Percentiles rank a stretch among this genome's conserved stretches.
Conservation (phyloP, 2,888 invertebrate species). For the Andrena hattorfiana region DNA sequence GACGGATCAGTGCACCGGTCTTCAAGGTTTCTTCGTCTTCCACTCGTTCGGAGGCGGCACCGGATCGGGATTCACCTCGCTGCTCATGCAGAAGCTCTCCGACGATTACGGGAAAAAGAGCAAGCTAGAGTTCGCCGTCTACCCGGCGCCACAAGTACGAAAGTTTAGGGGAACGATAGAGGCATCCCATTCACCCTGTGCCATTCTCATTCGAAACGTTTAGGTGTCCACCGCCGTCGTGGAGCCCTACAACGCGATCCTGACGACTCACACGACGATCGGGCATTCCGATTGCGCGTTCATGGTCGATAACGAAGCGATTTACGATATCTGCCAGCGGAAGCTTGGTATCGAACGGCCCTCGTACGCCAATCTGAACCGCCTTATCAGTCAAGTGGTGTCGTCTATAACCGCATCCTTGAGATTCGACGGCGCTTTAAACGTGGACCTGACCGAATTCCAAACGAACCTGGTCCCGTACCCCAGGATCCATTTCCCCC, state of each 20-base stretch:
- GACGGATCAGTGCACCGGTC: slow-evolving; percentile 94
- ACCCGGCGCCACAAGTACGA: slow-evolving; percentile 95
- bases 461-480: slow-evolving; percentile 93
- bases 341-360: slow-evolving; percentile 94
- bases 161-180: not conserved
- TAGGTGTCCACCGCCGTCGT: slow-evolving; percentile 96
- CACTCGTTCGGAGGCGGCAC: slow-evolving; percentile 97
- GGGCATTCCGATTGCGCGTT: slow-evolving; percentile 95
- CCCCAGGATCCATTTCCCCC: slow-evolving; percentile 88
- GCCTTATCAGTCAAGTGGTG: slow-evolving; percentile 91
- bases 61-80: slow-evolving; percentile 96
- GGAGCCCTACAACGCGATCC: slow-evolving; percentile 96
- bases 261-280: slow-evolving; percentile 96
- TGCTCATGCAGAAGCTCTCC: slow-evolving; percentile 96
- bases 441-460: slow-evolving; percentile 96
- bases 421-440: slow-evolving; percentile 89
- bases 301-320: slow-evolving; percentile 98
- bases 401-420: slow-evolving; percentile 87
- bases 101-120: slow-evolving; percentile 98
- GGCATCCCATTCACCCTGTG: not conserved
- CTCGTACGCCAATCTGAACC: slow-evolving; percentile 93
- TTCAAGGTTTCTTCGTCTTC: slow-evolving; percentile 95
- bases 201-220: not conserved
- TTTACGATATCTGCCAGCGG: slow-evolving; percentile 95
- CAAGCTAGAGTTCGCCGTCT: slow-evolving; percentile 96